A percentile compares a stretch with the other conserved stretches of the same genome.
phyloP scores from a whole-genome alignment of 2,888 invertebrate species.

The Entomobrya multifasciata region DNA sequence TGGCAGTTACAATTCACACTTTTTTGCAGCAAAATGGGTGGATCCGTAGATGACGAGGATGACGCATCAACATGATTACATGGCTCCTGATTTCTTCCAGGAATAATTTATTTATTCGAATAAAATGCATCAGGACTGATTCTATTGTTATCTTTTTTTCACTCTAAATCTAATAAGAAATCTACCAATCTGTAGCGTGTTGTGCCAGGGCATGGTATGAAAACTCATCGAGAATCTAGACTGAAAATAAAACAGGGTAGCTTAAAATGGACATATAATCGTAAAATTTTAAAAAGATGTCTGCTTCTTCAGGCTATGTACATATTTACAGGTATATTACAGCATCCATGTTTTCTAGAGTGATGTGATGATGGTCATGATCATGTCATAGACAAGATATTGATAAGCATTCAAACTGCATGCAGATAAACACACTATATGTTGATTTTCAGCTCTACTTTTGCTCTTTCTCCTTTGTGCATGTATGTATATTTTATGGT shows the following conservation, averaged over 20 bases:
- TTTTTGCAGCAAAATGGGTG: slow-evolving; percentile 31
- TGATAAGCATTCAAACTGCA: no score
- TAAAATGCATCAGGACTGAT: neutral
- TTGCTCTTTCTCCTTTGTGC: slow-evolving; percentile 30
- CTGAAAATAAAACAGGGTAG: neutral
- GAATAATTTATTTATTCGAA: neutral
- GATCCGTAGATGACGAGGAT: slow-evolving; percentile 23
- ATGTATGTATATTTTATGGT: slow-evolving; percentile 46
- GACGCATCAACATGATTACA: neutral
- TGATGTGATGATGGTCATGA: neutral
- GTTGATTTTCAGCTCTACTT: neutral
- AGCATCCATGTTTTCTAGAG: neutral
- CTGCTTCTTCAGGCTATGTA: slow-evolving; percentile 34
- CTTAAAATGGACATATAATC: neutral
- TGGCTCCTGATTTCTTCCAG: slow-evolving; percentile 42
- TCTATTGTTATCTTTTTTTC: slow-evolving; percentile 1
- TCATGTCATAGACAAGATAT: no score
- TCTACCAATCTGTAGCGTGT: neutral
- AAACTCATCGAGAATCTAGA: neutral
- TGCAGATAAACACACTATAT: neutral
- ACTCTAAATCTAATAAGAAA: neutral
- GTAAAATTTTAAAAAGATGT: slow-evolving; percentile 7
- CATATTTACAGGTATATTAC: slow-evolving; percentile 14
- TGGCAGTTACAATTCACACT: slow-evolving; percentile 44
- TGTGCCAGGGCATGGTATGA: neutral